These are phyloP conservation scores for Scaptodrosophila lebanonensis DNA, from an alignment of 1,140 invertebrate genomes.

Conservation along the genomic window DNA sequence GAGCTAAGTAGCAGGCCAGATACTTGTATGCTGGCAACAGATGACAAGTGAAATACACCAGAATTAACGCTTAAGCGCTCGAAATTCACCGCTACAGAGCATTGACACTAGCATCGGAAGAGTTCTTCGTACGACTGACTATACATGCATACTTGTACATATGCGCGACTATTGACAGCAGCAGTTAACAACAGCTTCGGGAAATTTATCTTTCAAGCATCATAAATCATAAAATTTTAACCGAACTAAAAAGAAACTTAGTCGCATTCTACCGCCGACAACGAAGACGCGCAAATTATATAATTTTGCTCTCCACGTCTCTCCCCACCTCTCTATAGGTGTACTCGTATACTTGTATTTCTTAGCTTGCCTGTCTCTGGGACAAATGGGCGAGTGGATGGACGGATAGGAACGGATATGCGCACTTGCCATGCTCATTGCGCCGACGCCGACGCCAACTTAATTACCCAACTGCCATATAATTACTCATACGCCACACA, in stretches of 20 bases:
- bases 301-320: neutral
- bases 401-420: constrained; percentile 1
- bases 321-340: too few relatives aligned
- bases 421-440: constrained; percentile 62
- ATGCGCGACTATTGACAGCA: constrained; percentile 61
- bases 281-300: neutral
- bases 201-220: constrained; percentile 73
- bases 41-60: neutral
- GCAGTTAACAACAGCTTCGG: constrained; percentile 59
- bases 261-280: neutral
- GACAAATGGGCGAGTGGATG: neutral
- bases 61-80: constrained; percentile 22
- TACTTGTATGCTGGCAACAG: constrained; percentile 17
- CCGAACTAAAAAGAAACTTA: constrained; percentile 18
- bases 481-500: constrained; percentile 24
- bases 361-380: too few relatives aligned
- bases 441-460: constrained; percentile 31
- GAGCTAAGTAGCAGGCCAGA: neutral
- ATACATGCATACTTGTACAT: too few relatives aligned
- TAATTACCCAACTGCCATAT: constrained; percentile 45
- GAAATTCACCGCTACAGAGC: constrained; percentile 63
- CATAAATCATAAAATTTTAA: constrained; percentile 54
- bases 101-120: constrained; percentile 47
- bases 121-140: neutral
- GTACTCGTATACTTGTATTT: too few relatives aligned